phyloP scores from a whole-genome alignment of 2,797 vertebrate genomes.

The Scolopax bukidnonensis region DNA sequence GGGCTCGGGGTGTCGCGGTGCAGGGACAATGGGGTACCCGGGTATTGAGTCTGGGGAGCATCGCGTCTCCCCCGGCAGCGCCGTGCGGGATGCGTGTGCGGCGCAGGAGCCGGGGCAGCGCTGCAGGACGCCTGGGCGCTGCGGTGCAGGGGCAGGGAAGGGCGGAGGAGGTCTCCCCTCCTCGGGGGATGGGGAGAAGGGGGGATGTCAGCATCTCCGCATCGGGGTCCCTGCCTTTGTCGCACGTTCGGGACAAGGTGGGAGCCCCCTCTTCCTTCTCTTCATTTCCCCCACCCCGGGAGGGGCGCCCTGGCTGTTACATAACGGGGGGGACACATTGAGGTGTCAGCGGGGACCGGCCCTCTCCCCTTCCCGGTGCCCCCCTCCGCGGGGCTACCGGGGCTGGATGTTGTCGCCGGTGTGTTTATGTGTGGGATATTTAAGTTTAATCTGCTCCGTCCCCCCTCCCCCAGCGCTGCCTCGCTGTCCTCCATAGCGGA shows the following conservation, averaged over 20 bases:
- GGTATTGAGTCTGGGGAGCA: background rate
- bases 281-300: background rate
- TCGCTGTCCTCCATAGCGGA: conserved; percentile 26
- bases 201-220: background rate
- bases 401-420: background rate
- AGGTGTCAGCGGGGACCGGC: background rate
- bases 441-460: conserved; percentile 33
- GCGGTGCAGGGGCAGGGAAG: background rate
- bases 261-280: background rate
- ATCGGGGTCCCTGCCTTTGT: background rate
- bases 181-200: background rate
- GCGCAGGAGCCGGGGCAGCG: background rate
- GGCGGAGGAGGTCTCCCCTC: background rate
- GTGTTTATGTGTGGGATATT: background rate
- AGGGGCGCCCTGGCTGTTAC: background rate
- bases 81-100: background rate
- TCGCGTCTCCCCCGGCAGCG: background rate
- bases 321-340: background rate
- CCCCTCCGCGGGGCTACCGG: background rate
- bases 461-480: conserved; percentile 2
- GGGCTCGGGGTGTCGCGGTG: background rate
- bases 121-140: background rate
- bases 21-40: background rate
- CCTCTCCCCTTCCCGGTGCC: background rate
- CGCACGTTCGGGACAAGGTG: background rate